Base-by-base conservation (phyloP, 2,113 vertebrate genomes). In the Chamaetylas fuelleborni region DNA sequence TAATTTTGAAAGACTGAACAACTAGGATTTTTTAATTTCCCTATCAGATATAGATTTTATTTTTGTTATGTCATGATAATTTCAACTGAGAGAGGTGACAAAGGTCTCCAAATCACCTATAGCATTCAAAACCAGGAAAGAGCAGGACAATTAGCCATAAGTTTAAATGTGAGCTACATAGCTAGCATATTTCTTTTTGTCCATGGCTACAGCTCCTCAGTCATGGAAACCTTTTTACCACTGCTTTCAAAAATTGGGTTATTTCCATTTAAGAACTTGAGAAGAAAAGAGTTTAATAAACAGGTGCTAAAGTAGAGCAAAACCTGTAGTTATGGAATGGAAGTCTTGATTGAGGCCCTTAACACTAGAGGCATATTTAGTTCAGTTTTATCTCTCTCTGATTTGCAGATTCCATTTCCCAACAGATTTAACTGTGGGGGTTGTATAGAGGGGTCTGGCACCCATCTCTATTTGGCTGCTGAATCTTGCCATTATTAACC, bases 371-470 rank as follows among this genome's bases (percentile, higher is more conserved):
- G 57, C 47, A 61, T 66, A 56, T 84, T 92, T 88, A 70, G 82
- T 82, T 89, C 51, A 67, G 53, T 92, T 97, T 96, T 97, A 77
- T 97, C 94, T 97, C 90, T 71, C 86, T 93, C 73, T 94, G 65
- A 8, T 87, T 94, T 82, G 74, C 71, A 85, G 85, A 91, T 88
- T 95, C 96, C 15, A 12, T 95, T 95, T 96, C 85, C 73, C 48
- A 87, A 16, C 83, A 93, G 92, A 95, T 94, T 57, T 90, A 62
- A 24, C 54, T 51, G 6, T 5, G 58, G 79, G 83, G 90, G 95
- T 93, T 90, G 47, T 19, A 22, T 4, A 36, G 18, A 64, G 94
- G 85, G 76, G 96, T 95, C 97, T 97, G 96, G 97, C 93, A 95
- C 95, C 88, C 95, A 86, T 94, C 95, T 96, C 83, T 93, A 4